Percentiles rank a stretch among this genome's conserved stretches.
These are phyloP conservation scores for Scolopax mira DNA, from an alignment of 2,113 vertebrate genomes.

Conservation along the genomic window DNA sequence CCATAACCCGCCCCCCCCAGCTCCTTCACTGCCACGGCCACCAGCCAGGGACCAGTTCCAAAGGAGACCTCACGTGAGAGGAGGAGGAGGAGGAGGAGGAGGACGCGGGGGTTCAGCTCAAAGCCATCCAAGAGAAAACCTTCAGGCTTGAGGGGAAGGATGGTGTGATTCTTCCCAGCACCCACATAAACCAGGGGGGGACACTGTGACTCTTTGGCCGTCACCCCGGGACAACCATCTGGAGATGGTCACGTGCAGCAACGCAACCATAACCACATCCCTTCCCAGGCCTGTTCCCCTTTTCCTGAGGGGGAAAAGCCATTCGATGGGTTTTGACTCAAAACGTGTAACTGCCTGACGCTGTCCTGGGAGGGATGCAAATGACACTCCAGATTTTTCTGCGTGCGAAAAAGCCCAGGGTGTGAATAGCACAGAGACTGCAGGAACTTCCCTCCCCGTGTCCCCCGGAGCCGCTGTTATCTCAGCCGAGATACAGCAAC, in stretches of 20 bases:
- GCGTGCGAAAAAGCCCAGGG: neutral
- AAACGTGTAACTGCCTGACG: neutral
- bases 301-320: neutral
- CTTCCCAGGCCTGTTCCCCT: neutral
- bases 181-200: neutral
- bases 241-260: neutral
- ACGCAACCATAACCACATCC: neutral
- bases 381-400: neutral
- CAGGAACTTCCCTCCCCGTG: neutral
- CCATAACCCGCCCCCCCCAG: neutral
- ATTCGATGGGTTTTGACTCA: neutral
- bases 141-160: neutral
- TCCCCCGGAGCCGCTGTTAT: neutral
- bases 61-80: neutral
- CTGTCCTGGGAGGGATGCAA: neutral
- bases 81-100: neutral
- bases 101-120: neutral
- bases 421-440: neutral
- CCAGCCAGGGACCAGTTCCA: neutral
- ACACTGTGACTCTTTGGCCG: neutral
- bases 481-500: neutral
- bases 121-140: accelerated
- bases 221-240: neutral
- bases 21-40: neutral
- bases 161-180: neutral